Evolutionary conservation across 2,888 invertebrate species (phyloP).

Genomic region (Hydraecia micacea): DNA sequence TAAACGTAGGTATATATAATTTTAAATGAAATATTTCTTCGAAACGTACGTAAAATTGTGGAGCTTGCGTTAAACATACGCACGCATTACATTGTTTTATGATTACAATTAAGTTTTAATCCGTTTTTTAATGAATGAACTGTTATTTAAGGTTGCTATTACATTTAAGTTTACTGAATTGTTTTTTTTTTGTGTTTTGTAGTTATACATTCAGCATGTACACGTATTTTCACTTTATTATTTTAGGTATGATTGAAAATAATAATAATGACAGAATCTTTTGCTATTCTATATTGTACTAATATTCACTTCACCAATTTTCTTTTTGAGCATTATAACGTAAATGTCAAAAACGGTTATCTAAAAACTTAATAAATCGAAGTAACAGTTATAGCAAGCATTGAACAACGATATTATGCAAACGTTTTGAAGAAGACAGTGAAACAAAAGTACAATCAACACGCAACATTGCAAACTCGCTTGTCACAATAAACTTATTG

Average conservation of each 20-base stretch:
- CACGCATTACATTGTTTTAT: conserved; percentile 43
- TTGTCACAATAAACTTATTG: conserved; percentile 44
- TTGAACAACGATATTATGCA: conserved; percentile 1
- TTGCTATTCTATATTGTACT: not conserved
- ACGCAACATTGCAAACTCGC: conserved; percentile 42
- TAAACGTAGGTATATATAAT: conserved; percentile 58
- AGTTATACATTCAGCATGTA: not conserved
- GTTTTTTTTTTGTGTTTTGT: not conserved
- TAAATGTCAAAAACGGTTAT: not conserved
- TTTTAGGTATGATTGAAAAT: not conserved
- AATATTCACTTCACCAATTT: not conserved
- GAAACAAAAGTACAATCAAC: conserved; percentile 39
- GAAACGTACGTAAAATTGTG: conserved; percentile 49
- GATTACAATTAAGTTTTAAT: conserved; percentile 39
- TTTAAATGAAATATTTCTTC: conserved; percentile 59
- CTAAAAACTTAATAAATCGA: not conserved
- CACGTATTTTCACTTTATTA: not conserved
- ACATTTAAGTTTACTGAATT: not conserved
- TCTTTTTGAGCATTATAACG: no score
- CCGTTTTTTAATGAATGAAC: conserved; percentile 5
- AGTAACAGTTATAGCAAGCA: not conserved
- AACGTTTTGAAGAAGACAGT: conserved; percentile 24
- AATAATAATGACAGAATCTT: not conserved
- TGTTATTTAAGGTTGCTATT: conserved; percentile 1
- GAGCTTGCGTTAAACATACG: conserved; percentile 39